phyloP scores from a whole-genome alignment of 2,797 vertebrate genomes.

The Tapirus indicus region DNA sequence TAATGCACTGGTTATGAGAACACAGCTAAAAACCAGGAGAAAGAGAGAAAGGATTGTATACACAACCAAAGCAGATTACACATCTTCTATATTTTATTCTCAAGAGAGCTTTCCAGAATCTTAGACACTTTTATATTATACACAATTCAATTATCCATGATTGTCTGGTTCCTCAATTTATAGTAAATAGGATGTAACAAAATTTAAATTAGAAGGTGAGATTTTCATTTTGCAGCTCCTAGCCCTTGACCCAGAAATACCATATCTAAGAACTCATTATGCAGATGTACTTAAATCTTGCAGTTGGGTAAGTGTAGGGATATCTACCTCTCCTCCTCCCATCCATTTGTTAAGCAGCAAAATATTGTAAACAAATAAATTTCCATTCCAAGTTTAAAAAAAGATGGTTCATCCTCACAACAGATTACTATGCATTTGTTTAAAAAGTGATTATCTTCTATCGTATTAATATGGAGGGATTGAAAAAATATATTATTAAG shows the following conservation, averaged over 20 bases:
- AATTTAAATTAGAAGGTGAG: background rate
- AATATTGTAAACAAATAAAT: background rate
- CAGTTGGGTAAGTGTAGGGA: background rate
- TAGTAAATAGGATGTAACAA: background rate
- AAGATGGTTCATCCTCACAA: background rate
- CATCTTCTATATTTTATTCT: background rate
- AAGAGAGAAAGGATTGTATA: background rate
- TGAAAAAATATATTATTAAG: background rate
- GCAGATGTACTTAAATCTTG: background rate
- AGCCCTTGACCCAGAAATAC: background rate
- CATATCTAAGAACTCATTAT: background rate
- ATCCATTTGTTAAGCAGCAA: background rate
- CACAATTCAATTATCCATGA: background rate
- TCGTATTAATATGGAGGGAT: background rate
- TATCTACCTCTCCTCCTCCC: background rate
- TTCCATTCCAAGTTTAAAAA: background rate
- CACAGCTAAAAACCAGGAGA: background rate
- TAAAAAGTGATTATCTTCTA: background rate
- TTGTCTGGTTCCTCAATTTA: background rate
- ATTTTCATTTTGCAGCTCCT: slow-evolving; percentile 6
- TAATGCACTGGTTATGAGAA: background rate
- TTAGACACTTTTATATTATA: background rate
- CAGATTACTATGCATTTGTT: background rate
- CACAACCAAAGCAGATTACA: background rate
- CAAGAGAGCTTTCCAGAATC: background rate